Base-by-base conservation (phyloP, 2,797 vertebrate species). In the Avahi laniger region DNA sequence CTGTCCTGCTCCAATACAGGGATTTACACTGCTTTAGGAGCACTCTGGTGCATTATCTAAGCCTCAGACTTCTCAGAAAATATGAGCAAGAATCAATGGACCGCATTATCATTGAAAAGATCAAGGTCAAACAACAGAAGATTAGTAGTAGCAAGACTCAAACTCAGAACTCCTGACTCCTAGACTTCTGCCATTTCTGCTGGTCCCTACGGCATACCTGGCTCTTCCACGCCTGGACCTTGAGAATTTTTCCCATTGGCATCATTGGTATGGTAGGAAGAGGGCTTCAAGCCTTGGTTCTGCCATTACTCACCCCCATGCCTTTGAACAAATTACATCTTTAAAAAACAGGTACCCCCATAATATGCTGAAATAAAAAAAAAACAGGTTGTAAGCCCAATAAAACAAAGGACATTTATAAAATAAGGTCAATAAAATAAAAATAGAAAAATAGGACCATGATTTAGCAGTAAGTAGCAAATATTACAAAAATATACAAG, bases 351-450 rank as follows among this genome's bases (percentile, higher is more conserved):
- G 22, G 15, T 20, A 50, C 15, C 48, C 48, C 48, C 15, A 50
- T 50, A 50, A 17, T 50, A 50, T 50, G 48, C 48, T 50, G 48
- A 50, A 50, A 50, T 50, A 17, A 50, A 54, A 54, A 10, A 65
- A 92, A 89, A 61, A 78, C 20, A 80, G 18, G 22, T 22, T 70
- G 13, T 26, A 90, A 69, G 54, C 12, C 24, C 75, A 89, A 28
- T 11, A 78, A 75, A 76, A 76, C 33, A 82, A 81, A 82, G 17
- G 7, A 78, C 10, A n/a, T 46, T 52, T 94, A 89, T 67, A 80
- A 91, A 96, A 92, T 30, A 93, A 92, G 43, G 28, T 83, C 46
- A 89, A 80, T 35, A 85, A 81, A 81, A 79, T 50, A 50, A 87
- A 95, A 94, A 54, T 8, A 95, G 43, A 75, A 91, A 87, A 73